Evolutionary conservation across 2,888 invertebrate species (phyloP).

Genomic region (Nymphalis urticae): DNA sequence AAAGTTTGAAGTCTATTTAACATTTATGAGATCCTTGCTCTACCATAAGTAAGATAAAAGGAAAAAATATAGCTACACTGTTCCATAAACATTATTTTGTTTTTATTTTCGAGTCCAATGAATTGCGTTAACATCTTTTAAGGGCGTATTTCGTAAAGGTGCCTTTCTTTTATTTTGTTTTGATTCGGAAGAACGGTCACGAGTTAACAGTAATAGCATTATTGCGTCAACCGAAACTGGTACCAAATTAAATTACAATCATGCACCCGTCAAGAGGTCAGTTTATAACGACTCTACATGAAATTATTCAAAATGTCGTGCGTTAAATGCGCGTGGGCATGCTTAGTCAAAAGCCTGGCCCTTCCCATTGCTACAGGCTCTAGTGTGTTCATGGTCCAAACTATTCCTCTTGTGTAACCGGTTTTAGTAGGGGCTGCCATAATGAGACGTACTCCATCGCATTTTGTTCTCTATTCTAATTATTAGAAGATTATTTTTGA

Average conservation of each 20-base stretch:
- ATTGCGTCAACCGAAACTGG: constrained; percentile 13
- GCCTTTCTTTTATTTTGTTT: not conserved
- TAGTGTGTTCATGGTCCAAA: constrained; percentile 53
- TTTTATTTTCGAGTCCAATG: constrained; percentile 7
- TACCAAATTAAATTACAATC: constrained; percentile 41
- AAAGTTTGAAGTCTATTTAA: constrained; percentile 31
- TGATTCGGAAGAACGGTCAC: not conserved
- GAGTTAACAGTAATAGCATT: constrained; percentile 1
- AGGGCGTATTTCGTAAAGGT: not conserved
- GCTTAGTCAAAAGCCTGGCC: constrained; percentile 68
- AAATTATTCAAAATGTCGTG: constrained; percentile 62
- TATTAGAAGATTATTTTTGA: constrained; percentile 3
- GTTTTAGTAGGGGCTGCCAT: constrained; percentile 47
- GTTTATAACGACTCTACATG: constrained; percentile 38
- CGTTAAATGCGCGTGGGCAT: constrained; percentile 72
- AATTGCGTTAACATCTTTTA: constrained; percentile 10
- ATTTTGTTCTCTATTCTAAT: constrained; percentile 23
- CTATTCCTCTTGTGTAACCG: constrained; percentile 68
- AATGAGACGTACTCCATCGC: constrained; percentile 17
- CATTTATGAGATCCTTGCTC: constrained; percentile 28
- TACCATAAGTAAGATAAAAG: constrained; percentile 20
- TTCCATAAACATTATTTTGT: constrained; percentile 12
- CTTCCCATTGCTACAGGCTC: constrained; percentile 60
- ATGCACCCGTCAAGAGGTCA: constrained; percentile 38
- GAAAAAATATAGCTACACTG: constrained; percentile 8